Evolutionary conservation across 1,140 invertebrate genomes (phyloP).

Genomic region (Drosophila virilis): DNA sequence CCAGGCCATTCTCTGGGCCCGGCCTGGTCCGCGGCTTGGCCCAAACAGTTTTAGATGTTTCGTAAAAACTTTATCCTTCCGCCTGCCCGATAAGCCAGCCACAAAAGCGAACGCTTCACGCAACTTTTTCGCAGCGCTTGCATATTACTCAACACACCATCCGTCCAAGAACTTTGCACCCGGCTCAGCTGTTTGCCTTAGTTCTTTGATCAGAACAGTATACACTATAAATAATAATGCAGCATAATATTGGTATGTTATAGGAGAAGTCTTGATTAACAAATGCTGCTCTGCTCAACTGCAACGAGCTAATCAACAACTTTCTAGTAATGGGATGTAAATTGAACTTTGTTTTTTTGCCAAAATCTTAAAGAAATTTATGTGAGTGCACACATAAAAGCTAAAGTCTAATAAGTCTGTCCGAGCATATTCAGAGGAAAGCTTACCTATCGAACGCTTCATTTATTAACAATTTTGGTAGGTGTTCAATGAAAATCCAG

Average conservation of each 20-base stretch:
- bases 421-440: not conserved
- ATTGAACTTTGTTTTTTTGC: too few relatives aligned
- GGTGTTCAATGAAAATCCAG: not conserved
- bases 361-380: too few relatives aligned
- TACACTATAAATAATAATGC: not conserved
- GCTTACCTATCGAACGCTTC: not conserved
- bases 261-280: too few relatives aligned
- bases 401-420: too few relatives aligned
- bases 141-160: slow-evolving; percentile 3
- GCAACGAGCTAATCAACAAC: slow-evolving; percentile 25
- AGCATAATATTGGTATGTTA: too few relatives aligned
- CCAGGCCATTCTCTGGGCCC: slow-evolving; percentile 22
- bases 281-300: not conserved
- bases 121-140: slow-evolving; percentile 24
- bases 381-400: too few relatives aligned
- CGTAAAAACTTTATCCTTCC: slow-evolving; percentile 52
- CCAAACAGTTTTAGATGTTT: slow-evolving; percentile 17
- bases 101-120: slow-evolving; percentile 46
- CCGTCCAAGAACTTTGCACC: not conserved
- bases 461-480: not conserved
- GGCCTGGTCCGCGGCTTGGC: slow-evolving; percentile 5
- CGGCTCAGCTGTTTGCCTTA: slow-evolving; percentile 12
- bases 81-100: slow-evolving; percentile 40
- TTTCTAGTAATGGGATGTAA: slow-evolving; percentile 7
- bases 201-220: slow-evolving; percentile 18